These are phyloP conservation scores for Tolypeutes matacus DNA, from an alignment of 2,797 vertebrate genomes.

Conservation along the genomic window DNA sequence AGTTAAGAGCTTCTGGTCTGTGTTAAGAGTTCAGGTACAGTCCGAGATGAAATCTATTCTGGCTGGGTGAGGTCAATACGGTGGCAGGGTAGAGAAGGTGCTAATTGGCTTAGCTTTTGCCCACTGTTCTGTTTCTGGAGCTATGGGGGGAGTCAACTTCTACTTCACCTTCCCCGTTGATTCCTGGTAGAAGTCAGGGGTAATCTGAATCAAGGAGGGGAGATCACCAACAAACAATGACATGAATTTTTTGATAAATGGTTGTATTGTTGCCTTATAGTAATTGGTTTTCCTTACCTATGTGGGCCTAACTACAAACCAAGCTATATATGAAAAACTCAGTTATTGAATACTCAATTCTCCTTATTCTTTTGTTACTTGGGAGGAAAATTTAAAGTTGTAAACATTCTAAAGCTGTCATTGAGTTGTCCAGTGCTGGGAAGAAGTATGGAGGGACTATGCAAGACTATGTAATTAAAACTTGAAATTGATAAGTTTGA, in stretches of 20 bases:
- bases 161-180: background rate
- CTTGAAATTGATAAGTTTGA: slow-evolving; percentile 40
- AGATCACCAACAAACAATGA: background rate
- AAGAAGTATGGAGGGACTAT: background rate
- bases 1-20: background rate
- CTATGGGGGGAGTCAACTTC: background rate
- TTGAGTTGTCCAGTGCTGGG: background rate
- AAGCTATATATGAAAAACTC: background rate
- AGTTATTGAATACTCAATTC: background rate
- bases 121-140: background rate
- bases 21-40: background rate
- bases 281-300: background rate
- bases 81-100: background rate
- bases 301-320: background rate
- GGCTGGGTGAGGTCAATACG: background rate
- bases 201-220: background rate
- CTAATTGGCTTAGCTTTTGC: background rate
- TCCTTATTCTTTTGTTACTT: slow-evolving; percentile 39
- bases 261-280: background rate
- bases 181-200: background rate
- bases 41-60: background rate
- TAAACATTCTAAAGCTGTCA: slow-evolving; percentile 5
- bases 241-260: background rate
- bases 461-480: background rate
- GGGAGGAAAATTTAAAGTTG: slow-evolving; percentile 28